phyloP scores from a whole-genome alignment of 2,888 invertebrate genomes.

The Agrotis clavis region DNA sequence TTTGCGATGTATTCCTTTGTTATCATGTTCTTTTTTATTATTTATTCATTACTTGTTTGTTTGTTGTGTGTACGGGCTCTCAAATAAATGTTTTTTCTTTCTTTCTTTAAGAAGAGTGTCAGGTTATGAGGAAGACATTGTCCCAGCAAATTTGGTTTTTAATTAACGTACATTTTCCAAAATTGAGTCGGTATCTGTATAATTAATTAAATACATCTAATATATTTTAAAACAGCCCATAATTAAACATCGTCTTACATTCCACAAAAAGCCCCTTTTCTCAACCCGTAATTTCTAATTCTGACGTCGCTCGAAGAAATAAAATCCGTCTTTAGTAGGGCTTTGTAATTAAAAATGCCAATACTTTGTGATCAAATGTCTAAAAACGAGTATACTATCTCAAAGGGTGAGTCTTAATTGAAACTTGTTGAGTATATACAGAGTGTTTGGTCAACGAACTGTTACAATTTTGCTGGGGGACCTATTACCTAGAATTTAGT shows the following conservation, averaged over 20 bases:
- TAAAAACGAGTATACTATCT: constrained; percentile 22
- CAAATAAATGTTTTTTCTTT: no score
- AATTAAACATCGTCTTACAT: background rate
- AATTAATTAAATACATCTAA: background rate
- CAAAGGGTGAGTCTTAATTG: constrained; percentile 29
- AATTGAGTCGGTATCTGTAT: background rate
- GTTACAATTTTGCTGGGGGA: no score
- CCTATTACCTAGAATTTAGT: no score
- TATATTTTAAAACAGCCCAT: background rate
- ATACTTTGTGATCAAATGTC: constrained; percentile 53
- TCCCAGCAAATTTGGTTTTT: background rate
- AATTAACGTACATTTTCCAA: background rate
- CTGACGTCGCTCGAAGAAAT: constrained; percentile 4
- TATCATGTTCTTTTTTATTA: no score
- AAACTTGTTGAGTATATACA: constrained; percentile 15
- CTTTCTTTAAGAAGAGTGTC: no score
- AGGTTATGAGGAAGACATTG: no score
- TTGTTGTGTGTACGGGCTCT: no score
- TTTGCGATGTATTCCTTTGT: no score
- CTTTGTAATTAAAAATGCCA: constrained; percentile 57
- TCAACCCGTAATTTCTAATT: constrained; percentile 14
- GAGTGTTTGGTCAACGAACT: background rate
- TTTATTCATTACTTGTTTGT: no score
- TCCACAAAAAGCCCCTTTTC: constrained; percentile 11
- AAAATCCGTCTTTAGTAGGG: constrained; percentile 20